A percentile compares a stretch with the other conserved stretches of the same genome.
Conservation (phyloP, 2,797 vertebrate genomes). For the Sebastes vulpes region DNA sequence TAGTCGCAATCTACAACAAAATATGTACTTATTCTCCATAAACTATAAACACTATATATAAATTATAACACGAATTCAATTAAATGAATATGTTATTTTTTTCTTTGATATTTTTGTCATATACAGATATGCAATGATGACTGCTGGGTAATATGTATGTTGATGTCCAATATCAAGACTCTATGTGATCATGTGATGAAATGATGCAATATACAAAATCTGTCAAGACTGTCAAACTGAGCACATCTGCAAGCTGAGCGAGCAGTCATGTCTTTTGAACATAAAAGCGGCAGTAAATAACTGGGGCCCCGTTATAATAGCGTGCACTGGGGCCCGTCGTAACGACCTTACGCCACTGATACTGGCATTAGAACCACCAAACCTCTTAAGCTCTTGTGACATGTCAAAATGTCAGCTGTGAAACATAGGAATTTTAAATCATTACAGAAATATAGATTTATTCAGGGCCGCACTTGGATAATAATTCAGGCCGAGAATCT, state of each 20-base stretch:
- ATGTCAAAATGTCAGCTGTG: not conserved
- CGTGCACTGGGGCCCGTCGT: no score
- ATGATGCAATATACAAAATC: no score
- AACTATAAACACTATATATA: not conserved
- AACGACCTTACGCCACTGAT: no score
- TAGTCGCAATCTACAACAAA: not conserved
- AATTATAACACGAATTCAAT: not conserved
- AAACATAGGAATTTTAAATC: not conserved
- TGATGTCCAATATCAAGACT: not conserved
- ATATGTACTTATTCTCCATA: not conserved
- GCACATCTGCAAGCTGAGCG: no score
- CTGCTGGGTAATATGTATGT: not conserved
- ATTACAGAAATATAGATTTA: not conserved
- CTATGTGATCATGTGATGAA: not conserved
- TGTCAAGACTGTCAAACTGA: no score
- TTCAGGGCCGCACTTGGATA: not conserved
- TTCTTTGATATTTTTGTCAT: no score
- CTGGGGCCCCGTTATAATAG: no score
- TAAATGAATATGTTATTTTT: no score
- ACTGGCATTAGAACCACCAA: accelerated
- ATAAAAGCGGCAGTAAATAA: no score
- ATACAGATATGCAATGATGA: not conserved
- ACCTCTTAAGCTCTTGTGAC: not conserved
- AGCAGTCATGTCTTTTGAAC: no score
- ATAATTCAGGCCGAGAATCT: not conserved